A percentile compares a stretch with the other conserved stretches of the same genome.
phyloP scores from a whole-genome alignment of 2,888 invertebrate species.

The Clostera curtula region DNA sequence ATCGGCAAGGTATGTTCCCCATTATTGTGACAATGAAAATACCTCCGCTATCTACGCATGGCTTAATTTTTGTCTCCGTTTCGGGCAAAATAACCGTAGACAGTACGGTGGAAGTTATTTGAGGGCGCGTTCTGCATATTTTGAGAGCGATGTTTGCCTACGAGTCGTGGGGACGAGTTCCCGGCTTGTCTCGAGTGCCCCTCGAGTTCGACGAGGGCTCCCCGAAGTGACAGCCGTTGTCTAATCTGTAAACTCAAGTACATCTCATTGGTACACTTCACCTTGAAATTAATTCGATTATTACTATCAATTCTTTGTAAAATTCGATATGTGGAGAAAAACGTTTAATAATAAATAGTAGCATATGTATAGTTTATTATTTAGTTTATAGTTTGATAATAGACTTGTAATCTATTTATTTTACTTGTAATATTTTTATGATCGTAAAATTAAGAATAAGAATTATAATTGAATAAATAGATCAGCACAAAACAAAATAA shows the following conservation, averaged over 20 bases:
- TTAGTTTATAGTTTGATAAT: too few species aligned
- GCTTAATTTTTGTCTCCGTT: slow-evolving; percentile 15
- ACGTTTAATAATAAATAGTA: too few species aligned
- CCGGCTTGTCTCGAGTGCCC: slow-evolving; percentile 56
- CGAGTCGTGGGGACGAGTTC: slow-evolving; percentile 35
- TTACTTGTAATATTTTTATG: too few species aligned
- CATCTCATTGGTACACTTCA: slow-evolving; percentile 44
- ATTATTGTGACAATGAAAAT: neutral
- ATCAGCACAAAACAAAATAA: too few species aligned
- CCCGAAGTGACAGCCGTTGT: slow-evolving; percentile 56
- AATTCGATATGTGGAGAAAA: too few species aligned
- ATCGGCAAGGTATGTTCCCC: too few species aligned
- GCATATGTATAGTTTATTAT: too few species aligned
- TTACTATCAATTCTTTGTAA: too few species aligned
- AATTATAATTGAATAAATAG: too few species aligned
- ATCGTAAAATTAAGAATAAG: too few species aligned
- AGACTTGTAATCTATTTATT: too few species aligned
- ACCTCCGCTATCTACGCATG: slow-evolving; percentile 1
- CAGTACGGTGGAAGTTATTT: slow-evolving; percentile 26
- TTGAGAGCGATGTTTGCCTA: slow-evolving; percentile 54
- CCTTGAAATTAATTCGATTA: too few species aligned
- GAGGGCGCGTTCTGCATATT: slow-evolving; percentile 51
- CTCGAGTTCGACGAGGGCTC: slow-evolving; percentile 42
- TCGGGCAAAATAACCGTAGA: slow-evolving; percentile 19
- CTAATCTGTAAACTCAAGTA: slow-evolving; percentile 57